These are phyloP conservation scores for Diploscapter pachys DNA, from an alignment of 1,140 invertebrate species.

Conservation along the genomic window DNA sequence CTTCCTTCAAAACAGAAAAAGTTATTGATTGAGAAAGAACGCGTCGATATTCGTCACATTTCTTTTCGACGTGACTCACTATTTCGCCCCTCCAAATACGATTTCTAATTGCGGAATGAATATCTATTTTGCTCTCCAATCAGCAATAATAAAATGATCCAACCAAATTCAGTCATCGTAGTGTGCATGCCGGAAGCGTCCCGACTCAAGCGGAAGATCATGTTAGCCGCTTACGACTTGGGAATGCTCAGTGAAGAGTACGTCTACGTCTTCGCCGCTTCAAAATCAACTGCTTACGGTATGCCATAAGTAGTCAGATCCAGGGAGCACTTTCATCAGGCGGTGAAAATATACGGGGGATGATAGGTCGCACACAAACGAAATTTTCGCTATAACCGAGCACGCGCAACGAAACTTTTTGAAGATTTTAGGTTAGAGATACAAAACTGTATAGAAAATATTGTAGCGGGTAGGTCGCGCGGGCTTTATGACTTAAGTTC, in stretches of 20 bases:
- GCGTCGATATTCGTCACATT: too few species aligned
- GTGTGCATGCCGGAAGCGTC: constrained; percentile 19
- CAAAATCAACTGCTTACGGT: constrained; percentile 11
- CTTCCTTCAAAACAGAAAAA: too few species aligned
- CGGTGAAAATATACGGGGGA: neutral
- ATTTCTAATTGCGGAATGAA: too few species aligned
- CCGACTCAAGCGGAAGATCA: constrained; percentile 10
- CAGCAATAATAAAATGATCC: neutral
- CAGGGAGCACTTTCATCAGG: too few species aligned
- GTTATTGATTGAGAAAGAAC: too few species aligned
- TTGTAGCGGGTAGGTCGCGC: neutral
- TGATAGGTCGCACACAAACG: neutral
- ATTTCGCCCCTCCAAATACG: too few species aligned
- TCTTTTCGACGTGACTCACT: too few species aligned
- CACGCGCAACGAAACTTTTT: neutral
- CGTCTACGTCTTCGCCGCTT: constrained; percentile 27
- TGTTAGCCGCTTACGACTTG: constrained; percentile 21
- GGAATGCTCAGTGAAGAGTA: constrained; percentile 28
- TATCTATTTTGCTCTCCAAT: too few species aligned
- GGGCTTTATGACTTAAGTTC: neutral
- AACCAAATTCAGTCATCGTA: constrained; percentile 18
- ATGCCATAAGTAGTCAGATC: too few species aligned
- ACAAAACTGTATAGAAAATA: neutral
- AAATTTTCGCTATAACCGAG: neutral
- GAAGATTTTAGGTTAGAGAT: neutral